Evolutionary conservation across 2,113 vertebrate species (phyloP), one percentile per base, ranked within the genome.

Genomic region (Corvus hawaiiensis): DNA sequence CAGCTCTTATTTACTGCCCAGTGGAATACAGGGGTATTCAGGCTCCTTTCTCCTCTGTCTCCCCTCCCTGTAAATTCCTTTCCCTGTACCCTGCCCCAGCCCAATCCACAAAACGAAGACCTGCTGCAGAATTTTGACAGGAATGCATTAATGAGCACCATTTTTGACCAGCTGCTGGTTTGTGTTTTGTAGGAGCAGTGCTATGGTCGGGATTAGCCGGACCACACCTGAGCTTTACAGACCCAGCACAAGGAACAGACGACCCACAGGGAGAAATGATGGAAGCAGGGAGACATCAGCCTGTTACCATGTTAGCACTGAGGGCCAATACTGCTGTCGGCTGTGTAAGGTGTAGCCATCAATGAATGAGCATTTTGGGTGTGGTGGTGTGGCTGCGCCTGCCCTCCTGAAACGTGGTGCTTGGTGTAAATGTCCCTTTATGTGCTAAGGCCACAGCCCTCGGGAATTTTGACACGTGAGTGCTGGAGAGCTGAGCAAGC

Each of bases 241-340:
- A 27, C 9, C n/a, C 46, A 22, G 84, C 37, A n/a, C 32, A 33
- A 54, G 46, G 43, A 49, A 11, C 4, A 3, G 73, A 27, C 7
- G 12, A 21, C 30, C 33, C 18, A 14, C 48, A 33, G 61, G 12
- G 33, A 35, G 77, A 41, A 67, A 17, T 1, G 33, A 37, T 18
- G 55, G 82, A 24, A 55, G 37, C 3, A 24, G 20, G 2, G 7
- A 21, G 55, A 11, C 16, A 55, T 21, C n/a, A 71, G 74, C 56
- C 30, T 4, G 0, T 11, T 8, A 17, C 4, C 43, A 3, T 3
- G 0, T 55, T 7, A 41, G 49, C 51, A 10, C 20, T 1, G 33
- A 35, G 75, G 71, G 68, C 63, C 35, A 71, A 37, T 2, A 3
- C 28, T 43, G 63, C 62, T 28, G 6, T 8, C 15, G 69, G 41